These are phyloP conservation scores for Galeruca laticollis DNA, from an alignment of 2,888 invertebrate genomes.

Conservation along the genomic window DNA sequence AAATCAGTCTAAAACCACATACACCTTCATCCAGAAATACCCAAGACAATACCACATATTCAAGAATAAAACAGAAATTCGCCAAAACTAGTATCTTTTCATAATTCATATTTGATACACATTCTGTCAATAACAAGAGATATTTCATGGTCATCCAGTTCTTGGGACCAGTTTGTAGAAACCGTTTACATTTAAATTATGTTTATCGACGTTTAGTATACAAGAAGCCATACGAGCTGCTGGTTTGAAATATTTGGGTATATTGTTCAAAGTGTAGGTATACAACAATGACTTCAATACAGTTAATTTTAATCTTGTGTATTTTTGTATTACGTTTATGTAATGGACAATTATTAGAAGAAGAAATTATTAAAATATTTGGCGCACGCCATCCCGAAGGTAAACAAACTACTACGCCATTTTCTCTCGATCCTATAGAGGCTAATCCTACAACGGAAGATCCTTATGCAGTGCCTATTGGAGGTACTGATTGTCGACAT, in stretches of 20 bases:
- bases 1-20: too few relatives aligned
- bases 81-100: too few relatives aligned
- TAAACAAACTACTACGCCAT: neutral
- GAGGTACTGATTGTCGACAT: slow-evolving; percentile 66
- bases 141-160: neutral
- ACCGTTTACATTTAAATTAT: neutral
- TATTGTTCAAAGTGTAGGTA: neutral
- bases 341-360: slow-evolving; percentile 2
- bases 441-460: neutral
- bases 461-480: neutral
- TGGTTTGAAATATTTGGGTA: too few relatives aligned
- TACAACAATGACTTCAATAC: neutral
- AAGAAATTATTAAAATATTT: slow-evolving; percentile 7
- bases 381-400: neutral
- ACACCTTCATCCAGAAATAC: too few relatives aligned
- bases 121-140: neutral
- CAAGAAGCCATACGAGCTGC: neutral
- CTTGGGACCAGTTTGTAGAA: neutral
- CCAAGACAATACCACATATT: too few relatives aligned
- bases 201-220: neutral
- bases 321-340: neutral
- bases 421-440: neutral
- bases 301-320: neutral
- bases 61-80: too few relatives aligned
- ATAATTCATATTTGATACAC: too few relatives aligned